A percentile compares a stretch with the other conserved stretches of the same genome.
These are phyloP conservation scores for Malachius bipustulatus DNA, from an alignment of 2,888 invertebrate genomes.

Conservation along the genomic window DNA sequence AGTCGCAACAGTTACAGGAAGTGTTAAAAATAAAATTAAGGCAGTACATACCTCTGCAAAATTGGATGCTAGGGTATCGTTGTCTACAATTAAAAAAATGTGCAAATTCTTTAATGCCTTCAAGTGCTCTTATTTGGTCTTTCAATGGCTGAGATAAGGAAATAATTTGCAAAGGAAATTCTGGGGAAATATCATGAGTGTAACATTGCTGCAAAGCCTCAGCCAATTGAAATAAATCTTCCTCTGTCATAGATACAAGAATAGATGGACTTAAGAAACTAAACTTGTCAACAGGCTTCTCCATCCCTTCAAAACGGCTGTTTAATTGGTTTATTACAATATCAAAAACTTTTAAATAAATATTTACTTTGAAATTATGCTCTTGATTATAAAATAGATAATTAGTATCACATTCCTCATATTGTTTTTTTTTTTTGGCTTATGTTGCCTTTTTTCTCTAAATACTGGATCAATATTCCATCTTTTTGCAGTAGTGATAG, in stretches of 20 bases:
- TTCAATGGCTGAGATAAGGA: no score
- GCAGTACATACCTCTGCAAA: conserved; percentile 9
- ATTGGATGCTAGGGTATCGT: conserved; percentile 4
- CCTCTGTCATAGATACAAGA: background rate
- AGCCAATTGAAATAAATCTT: background rate
- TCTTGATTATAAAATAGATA: background rate
- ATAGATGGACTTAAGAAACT: background rate
- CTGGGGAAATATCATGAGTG: background rate
- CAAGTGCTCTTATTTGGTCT: conserved; percentile 8
- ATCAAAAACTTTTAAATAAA: background rate
- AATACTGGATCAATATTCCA: conserved; percentile 2
- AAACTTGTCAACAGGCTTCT: background rate
- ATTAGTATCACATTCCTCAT: background rate
- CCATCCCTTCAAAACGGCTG: background rate
- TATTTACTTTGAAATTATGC: background rate
- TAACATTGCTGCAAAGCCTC: background rate
- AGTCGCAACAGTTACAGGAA: conserved; percentile 10
- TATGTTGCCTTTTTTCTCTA: background rate
- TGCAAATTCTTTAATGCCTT: background rate
- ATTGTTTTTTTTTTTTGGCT: background rate
- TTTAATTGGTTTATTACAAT: background rate
- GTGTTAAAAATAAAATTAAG: conserved; percentile 7
- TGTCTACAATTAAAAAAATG: conserved; percentile 8
- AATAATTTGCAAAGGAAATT: background rate
- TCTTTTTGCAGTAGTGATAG: background rate